Percentiles rank a stretch among this genome's conserved stretches.
phyloP scores from a whole-genome alignment of 1,140 invertebrate genomes.

The Zaprionus ornatus region DNA sequence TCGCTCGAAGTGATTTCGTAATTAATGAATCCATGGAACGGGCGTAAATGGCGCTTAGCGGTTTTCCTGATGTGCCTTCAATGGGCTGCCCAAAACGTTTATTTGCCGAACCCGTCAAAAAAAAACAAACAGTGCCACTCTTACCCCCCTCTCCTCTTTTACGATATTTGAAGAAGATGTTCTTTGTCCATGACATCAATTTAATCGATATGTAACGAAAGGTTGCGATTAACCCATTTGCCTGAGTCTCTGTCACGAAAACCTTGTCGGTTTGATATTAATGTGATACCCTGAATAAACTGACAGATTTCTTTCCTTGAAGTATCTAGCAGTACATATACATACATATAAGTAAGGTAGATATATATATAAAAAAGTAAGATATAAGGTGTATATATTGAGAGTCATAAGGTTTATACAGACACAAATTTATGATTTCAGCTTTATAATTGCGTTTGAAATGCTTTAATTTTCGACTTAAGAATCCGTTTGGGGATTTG shows the following conservation, averaged over 20 bases:
- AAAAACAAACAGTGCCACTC: neutral
- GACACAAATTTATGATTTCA: too few relatives aligned
- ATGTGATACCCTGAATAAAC: neutral
- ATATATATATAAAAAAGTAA: too few relatives aligned
- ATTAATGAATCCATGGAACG: slow-evolving; percentile 72
- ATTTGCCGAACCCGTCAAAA: slow-evolving; percentile 27
- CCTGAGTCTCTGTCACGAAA: neutral
- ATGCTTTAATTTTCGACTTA: too few relatives aligned
- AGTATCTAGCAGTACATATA: too few relatives aligned
- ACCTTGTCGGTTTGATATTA: neutral
- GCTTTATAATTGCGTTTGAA: too few relatives aligned
- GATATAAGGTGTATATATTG: too few relatives aligned
- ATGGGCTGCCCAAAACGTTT: slow-evolving; percentile 34
- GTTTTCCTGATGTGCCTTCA: slow-evolving; percentile 50
- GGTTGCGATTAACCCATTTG: neutral
- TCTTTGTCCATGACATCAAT: neutral
- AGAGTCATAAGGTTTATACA: too few relatives aligned
- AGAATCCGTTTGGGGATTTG: too few relatives aligned
- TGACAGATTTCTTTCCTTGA: neutral
- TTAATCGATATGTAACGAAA: neutral
- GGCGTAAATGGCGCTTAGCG: slow-evolving; percentile 60
- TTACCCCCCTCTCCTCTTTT: neutral
- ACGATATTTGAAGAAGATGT: neutral
- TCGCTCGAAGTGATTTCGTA: slow-evolving; percentile 76
- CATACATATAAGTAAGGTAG: too few relatives aligned